Base-by-base conservation (phyloP, 2,113 vertebrate genomes). In the Daboia siamensis region DNA sequence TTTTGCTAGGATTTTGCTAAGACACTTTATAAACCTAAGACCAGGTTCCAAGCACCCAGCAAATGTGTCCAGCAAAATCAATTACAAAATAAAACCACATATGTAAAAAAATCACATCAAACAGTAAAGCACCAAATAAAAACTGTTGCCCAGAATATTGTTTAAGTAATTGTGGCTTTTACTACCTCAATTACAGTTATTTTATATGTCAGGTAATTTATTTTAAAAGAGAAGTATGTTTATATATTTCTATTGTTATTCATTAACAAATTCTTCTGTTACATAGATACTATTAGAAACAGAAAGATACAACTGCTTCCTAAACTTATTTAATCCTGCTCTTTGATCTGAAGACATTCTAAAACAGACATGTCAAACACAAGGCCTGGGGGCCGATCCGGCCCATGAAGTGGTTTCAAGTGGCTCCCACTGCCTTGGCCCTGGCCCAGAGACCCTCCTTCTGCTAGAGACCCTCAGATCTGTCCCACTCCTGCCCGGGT, bases 161-260 rank as follows among this genome's bases (percentile, higher is more conserved):
- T 55, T 44, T 21, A 57, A 33, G n/a, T 88, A 33, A 57, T 88
- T 23, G 6, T 57, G 17, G 55, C n/a, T 88, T 88, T 88, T 57
- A 55, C 33, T 54, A 39, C 4, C 21, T 44, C 17, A 88, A 55
- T 88, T 88, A 88, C 3, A 33, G n/a, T 56, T 0, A 88, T 56
- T 88, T 57, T 88, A 55, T 23, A 23, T 23, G 5, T 39, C 20
- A 20, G 87, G 33, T 88, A 39, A 39, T 88, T n/a, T 52, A 46
- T 89, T 29, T 10, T 87, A 20, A 0, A 1, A 91, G 15, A 10
- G 39, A 5, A 55, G 44, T 44, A 90, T 94, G 93, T 56, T 94
- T 39, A 88, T 64, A 93, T n/a, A 12, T 91, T 84, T 93, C 57
- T 94, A 7, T 48, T 51, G 48, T 87, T 29, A 87, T 87, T 51